These are phyloP conservation scores for Phrynocephalus forsythii DNA, from an alignment of 2,797 vertebrate genomes.

Conservation along the genomic window DNA sequence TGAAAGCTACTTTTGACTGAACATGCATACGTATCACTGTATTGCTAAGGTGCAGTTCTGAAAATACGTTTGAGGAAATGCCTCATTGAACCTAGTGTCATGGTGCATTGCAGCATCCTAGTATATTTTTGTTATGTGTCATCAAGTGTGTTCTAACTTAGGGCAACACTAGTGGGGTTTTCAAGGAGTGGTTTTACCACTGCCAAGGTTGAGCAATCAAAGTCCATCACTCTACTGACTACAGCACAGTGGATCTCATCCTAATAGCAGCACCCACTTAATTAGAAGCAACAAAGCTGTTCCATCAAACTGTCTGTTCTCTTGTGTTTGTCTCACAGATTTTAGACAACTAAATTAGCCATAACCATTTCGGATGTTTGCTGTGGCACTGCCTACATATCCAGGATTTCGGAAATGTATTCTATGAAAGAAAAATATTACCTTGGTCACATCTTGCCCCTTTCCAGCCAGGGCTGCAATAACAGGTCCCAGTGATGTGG, in stretches of 20 bases:
- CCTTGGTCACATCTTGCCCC: conserved; percentile 95
- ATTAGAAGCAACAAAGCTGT: neutral
- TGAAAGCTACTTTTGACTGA: neutral
- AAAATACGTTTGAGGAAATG: neutral
- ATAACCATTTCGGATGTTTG: neutral
- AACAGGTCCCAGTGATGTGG: conserved; percentile 95
- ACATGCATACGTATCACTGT: neutral
- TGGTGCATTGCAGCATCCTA: neutral
- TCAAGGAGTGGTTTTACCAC: no score
- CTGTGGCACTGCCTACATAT: neutral
- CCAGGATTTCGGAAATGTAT: neutral
- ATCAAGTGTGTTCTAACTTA: no score
- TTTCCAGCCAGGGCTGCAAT: conserved; percentile 96
- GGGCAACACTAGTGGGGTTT: no score
- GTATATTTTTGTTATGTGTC: no score
- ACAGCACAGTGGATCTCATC: neutral
- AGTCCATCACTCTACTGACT: no score
- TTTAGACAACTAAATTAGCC: neutral
- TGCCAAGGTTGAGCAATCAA: no score
- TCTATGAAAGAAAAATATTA: conserved; percentile 60
- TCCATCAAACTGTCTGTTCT: neutral
- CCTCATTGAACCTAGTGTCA: neutral
- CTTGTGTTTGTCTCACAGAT: neutral
- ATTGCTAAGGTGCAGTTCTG: neutral
- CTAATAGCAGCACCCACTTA: neutral